phyloP scores from a whole-genome alignment of 2,888 invertebrate genomes.

The Eledona agricola region DNA sequence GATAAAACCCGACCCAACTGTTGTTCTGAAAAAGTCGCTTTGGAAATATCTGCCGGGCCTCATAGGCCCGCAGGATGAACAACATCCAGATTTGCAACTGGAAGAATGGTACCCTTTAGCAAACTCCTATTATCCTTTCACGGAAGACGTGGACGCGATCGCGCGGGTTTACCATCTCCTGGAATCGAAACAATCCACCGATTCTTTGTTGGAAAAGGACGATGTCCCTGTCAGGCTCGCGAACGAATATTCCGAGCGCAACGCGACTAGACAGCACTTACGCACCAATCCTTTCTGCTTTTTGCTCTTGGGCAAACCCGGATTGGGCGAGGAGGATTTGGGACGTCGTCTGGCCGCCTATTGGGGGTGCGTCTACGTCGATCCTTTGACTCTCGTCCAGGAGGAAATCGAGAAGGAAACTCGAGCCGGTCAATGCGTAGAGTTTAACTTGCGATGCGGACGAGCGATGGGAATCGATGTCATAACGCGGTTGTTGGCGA shows the following conservation, averaged over 20 bases:
- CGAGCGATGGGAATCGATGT: constrained; percentile 65
- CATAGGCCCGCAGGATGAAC: constrained; percentile 40
- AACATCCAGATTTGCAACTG: constrained; percentile 21
- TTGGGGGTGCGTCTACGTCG: constrained; percentile 68
- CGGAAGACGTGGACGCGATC: constrained; percentile 61
- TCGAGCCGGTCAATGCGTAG: constrained; percentile 67
- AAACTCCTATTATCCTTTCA: constrained; percentile 61
- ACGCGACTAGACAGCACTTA: constrained; percentile 65
- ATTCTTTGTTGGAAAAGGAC: constrained; percentile 30
- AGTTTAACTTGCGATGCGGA: constrained; percentile 67
- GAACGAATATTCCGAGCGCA: constrained; percentile 64
- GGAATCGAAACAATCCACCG: constrained; percentile 38
- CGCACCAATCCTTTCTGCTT: constrained; percentile 67
- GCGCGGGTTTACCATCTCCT: constrained; percentile 56
- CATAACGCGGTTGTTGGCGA: constrained; percentile 65
- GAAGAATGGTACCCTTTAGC: constrained; percentile 57
- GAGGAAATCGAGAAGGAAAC: constrained; percentile 69
- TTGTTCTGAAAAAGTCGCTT: constrained; percentile 50
- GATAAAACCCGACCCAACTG: too few species aligned
- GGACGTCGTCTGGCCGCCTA: constrained; percentile 68
- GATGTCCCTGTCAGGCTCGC: constrained; percentile 47
- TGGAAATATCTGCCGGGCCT: constrained; percentile 43
- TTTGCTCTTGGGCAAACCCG: constrained; percentile 70
- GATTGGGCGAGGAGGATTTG: constrained; percentile 64
- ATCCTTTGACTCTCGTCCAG: constrained; percentile 65